phyloP scores from a whole-genome alignment of 2,113 vertebrate species.

The Salvelinus alpinus region DNA sequence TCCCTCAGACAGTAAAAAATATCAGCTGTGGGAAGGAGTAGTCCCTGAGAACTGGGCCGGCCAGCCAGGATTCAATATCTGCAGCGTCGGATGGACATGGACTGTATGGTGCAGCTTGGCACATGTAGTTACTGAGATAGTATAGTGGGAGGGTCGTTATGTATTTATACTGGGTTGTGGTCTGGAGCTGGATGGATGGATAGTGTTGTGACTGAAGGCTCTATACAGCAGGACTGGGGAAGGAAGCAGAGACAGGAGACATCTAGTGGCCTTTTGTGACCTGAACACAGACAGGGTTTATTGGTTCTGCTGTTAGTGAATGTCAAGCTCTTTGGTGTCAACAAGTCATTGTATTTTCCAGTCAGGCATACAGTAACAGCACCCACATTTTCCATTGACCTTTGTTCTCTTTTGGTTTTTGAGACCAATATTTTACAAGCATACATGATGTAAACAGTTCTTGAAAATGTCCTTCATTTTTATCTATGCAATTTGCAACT shows the following conservation, averaged over 20 bases:
- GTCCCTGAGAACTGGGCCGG: not conserved
- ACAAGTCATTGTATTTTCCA: not conserved
- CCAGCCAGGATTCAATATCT: no score
- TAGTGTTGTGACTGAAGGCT: not conserved
- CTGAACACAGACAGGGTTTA: slow-evolving; percentile 1
- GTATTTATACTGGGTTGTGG: slow-evolving; percentile 4
- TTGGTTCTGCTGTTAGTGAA: not conserved
- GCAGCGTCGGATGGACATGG: no score
- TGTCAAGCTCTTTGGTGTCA: not conserved
- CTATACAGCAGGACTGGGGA: not conserved
- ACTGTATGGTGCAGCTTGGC: slow-evolving; percentile 1
- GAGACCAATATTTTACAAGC: not conserved
- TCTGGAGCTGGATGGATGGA: slow-evolving; percentile 3
- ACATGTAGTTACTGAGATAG: not conserved
- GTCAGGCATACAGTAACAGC: slow-evolving; percentile 11
- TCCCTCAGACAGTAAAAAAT: slow-evolving; percentile 1
- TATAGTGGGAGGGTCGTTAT: not conserved
- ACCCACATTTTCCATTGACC: not conserved
- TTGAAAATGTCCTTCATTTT: not conserved
- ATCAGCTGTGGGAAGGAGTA: slow-evolving; percentile 1
- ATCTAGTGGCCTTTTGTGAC: slow-evolving; percentile 58
- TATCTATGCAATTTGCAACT: not conserved
- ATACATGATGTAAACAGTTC: no score
- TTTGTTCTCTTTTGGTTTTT: not conserved
- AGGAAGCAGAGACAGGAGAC: slow-evolving; percentile 58